These are phyloP conservation scores for Coleophora deauratella DNA, from an alignment of 2,888 invertebrate species.

Conservation along the genomic window DNA sequence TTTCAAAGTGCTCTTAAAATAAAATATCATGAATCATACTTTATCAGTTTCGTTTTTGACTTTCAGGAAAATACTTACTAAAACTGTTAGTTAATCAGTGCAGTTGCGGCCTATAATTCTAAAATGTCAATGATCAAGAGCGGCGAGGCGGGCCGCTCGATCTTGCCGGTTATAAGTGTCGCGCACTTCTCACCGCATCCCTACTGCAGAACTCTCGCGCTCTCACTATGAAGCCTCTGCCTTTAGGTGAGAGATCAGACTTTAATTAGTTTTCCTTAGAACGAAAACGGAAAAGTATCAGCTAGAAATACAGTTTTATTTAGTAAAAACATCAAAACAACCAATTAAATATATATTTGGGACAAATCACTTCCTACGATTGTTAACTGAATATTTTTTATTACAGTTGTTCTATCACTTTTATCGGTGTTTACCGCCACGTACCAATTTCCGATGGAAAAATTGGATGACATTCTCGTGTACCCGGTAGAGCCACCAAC, in stretches of 20 bases:
- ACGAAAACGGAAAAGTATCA: neutral
- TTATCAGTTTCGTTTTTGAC: too few species aligned
- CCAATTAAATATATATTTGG: too few species aligned
- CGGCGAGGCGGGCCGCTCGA: conserved; percentile 28
- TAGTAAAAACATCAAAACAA: too few species aligned
- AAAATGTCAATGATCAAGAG: conserved; percentile 36
- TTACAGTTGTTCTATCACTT: conserved; percentile 18
- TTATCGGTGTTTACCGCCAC: conserved; percentile 16
- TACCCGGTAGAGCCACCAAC: conserved; percentile 20
- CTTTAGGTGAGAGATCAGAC: conserved; percentile 32
- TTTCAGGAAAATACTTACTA: too few species aligned
- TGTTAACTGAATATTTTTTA: conserved; percentile 2
- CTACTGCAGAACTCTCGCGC: conserved; percentile 28
- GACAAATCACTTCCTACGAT: too few species aligned
- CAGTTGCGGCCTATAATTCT: conserved; percentile 4
- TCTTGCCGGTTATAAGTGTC: conserved; percentile 51
- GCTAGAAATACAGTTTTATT: neutral
- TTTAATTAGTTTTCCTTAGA: conserved; percentile 8
- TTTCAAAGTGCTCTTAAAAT: too few species aligned
- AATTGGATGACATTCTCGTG: conserved; percentile 25
- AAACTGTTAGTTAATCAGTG: too few species aligned
- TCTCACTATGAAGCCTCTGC: conserved; percentile 37
- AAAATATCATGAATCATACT: too few species aligned
- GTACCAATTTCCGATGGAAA: conserved; percentile 21
- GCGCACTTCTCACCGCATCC: conserved; percentile 22